Conservation (phyloP, 1,140 invertebrate species). For the Hypothenemus hampei region DNA sequence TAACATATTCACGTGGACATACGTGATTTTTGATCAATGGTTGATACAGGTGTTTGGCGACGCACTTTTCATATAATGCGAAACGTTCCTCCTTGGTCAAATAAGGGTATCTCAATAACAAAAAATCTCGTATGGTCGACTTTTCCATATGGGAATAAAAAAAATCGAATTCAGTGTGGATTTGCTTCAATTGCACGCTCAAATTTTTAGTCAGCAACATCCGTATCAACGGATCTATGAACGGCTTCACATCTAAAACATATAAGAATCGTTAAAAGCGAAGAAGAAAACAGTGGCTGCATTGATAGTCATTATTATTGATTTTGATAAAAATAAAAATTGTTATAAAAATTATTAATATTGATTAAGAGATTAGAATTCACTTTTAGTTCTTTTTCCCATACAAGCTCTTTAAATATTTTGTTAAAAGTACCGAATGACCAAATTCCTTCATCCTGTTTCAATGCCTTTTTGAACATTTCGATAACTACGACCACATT, state of each 20-base stretch:
- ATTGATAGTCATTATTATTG: too few species aligned
- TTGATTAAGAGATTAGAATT: too few species aligned
- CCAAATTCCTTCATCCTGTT: constrained; percentile 7
- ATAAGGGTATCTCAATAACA: neutral
- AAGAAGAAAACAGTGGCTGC: too few species aligned
- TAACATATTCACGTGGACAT: neutral
- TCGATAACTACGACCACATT: constrained; percentile 13
- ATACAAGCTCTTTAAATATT: neutral
- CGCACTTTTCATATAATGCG: constrained; percentile 6
- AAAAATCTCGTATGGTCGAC: constrained; percentile 2
- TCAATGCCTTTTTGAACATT: constrained; percentile 12
- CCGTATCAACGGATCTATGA: constrained; percentile 14
- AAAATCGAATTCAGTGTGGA: constrained; percentile 8
- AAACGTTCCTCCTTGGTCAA: constrained; percentile 1
- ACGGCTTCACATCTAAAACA: constrained; percentile 17
- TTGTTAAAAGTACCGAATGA: constrained; percentile 5
- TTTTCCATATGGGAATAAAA: constrained; percentile 10
- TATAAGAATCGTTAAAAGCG: too few species aligned
- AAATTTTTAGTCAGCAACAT: neutral
- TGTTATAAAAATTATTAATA: too few species aligned
- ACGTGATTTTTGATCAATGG: neutral
- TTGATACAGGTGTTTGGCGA: constrained; percentile 7
- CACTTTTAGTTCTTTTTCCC: neutral
- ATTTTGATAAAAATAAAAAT: too few species aligned
- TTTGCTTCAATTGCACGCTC: constrained; percentile 3